A percentile compares a stretch with the other conserved stretches of the same genome.
These are phyloP conservation scores for Thalassoma bifasciatum DNA, from an alignment of 2,113 vertebrate genomes.

Conservation along the genomic window DNA sequence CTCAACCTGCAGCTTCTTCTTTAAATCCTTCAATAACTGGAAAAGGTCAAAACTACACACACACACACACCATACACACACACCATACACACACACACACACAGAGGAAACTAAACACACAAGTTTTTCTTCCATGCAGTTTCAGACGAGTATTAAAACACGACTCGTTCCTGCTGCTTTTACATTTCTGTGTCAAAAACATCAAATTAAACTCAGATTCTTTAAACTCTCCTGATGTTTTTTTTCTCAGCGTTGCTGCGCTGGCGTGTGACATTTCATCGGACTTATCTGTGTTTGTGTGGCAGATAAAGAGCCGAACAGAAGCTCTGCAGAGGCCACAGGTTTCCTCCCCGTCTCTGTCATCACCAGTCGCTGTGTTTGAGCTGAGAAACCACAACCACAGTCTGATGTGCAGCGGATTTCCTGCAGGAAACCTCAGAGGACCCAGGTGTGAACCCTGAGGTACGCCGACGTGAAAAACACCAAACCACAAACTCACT, in stretches of 20 bases:
- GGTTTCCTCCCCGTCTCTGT: slow-evolving; percentile 51
- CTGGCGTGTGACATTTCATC: slow-evolving; percentile 3
- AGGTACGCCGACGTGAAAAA: not conserved
- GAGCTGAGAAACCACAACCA: not conserved
- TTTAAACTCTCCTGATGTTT: no score
- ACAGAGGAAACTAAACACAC: no score
- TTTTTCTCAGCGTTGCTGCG: not conserved
- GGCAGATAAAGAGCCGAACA: slow-evolving; percentile 44
- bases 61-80: no score
- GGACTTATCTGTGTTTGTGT: slow-evolving; percentile 47
- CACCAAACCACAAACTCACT: no score
- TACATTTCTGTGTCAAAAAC: no score
- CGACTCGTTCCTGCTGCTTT: no score
- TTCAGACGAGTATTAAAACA: no score
- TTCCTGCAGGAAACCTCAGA: not conserved
- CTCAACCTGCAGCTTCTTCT: not conserved
- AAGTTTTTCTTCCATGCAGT: no score
- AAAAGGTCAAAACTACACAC: no score
- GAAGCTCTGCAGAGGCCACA: slow-evolving; percentile 47
- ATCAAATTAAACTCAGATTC: no score
- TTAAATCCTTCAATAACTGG: no score
- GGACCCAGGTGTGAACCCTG: slow-evolving; percentile 26
- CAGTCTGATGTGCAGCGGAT: not conserved
- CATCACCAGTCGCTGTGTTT: slow-evolving; percentile 22
- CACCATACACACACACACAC: no score